Conservation (phyloP, 2,113 vertebrate genomes). For the Numida meleagris region DNA sequence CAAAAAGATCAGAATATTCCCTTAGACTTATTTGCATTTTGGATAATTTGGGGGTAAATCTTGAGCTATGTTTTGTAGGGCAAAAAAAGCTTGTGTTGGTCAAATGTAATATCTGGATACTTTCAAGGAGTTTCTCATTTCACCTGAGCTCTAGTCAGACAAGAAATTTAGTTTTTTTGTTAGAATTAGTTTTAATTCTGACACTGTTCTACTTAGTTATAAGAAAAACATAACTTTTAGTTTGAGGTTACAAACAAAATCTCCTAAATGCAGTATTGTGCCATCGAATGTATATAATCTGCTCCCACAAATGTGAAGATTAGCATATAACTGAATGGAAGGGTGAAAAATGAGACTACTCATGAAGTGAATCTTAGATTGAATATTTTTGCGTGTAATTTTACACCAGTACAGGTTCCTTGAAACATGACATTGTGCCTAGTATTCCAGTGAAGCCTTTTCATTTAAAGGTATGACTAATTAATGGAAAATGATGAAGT, state of each 20-base stretch:
- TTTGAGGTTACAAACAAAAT: neutral
- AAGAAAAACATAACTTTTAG: neutral
- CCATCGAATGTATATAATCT: fast-evolving
- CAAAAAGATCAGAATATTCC: neutral
- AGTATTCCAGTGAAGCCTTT: neutral
- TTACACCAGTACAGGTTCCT: neutral
- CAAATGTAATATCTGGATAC: neutral
- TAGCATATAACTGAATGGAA: neutral
- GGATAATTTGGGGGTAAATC: neutral
- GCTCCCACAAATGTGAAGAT: neutral
- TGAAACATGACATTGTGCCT: neutral
- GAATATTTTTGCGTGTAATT: neutral
- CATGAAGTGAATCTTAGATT: neutral
- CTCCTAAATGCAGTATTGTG: neutral
- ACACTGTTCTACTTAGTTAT: neutral
- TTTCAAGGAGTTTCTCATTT: neutral
- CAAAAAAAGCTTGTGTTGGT: neutral
- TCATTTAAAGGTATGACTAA: neutral
- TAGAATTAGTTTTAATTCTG: neutral
- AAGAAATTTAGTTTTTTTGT: neutral
- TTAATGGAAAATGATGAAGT: neutral
- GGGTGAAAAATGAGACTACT: neutral
- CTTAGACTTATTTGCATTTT: neutral
- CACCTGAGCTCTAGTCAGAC: neutral
- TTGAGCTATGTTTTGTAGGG: fast-evolving